A percentile compares a stretch with the other conserved stretches of the same genome.
Conservation (phyloP, 2,888 invertebrate species). For the Aricia artaxerxes region DNA sequence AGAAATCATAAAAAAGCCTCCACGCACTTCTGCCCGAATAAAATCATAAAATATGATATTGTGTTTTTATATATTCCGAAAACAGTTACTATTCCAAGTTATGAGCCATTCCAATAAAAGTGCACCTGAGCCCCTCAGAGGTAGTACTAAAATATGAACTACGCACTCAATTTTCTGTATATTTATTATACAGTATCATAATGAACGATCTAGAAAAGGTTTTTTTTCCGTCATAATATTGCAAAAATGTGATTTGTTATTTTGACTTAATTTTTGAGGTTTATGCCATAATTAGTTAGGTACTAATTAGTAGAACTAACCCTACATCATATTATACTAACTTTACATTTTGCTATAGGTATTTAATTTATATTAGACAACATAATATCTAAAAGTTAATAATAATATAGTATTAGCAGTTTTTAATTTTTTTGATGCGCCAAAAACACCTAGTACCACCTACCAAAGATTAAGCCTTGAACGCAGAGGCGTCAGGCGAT, state of each 20-base stretch:
- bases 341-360: too few species aligned
- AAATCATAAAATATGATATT: background rate
- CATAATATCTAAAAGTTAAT: too few species aligned
- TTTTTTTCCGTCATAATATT: too few species aligned
- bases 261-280: too few species aligned
- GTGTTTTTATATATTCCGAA: background rate
- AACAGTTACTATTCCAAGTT: conserved; percentile 14
- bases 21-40: background rate
- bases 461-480: background rate
- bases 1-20: background rate
- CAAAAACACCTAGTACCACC: background rate
- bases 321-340: too few species aligned
- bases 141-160: background rate
- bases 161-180: background rate
- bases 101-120: conserved; percentile 4
- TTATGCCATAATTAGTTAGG: too few species aligned
- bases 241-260: too few species aligned
- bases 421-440: background rate
- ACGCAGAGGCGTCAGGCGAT: background rate
- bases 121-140: background rate
- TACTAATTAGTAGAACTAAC: too few species aligned
- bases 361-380: too few species aligned
- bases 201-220: background rate
- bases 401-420: too few species aligned
- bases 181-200: background rate